Evolutionary conservation across 2,888 invertebrate genomes (phyloP), one percentile per base, ranked within the genome.

Genomic region (Willowsia nigromaculata): DNA sequence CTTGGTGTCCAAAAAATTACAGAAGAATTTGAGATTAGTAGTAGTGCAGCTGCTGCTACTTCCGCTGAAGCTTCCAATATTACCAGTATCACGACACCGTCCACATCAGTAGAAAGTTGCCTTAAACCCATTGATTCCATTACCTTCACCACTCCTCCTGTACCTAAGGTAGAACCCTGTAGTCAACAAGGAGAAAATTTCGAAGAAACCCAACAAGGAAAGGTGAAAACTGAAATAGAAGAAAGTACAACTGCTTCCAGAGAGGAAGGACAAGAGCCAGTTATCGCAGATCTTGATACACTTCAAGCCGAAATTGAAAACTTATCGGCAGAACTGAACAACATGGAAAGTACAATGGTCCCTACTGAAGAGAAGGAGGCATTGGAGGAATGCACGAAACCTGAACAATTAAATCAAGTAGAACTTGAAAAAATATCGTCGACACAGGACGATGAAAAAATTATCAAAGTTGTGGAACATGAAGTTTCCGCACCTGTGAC

Each of bases 231-330:
- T 37, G 37, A 0, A 9, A 25, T 4, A 56, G 56, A 53, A 71
- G 85, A 71, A 37, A 56, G 22, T 15, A 22, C 13, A 15, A 59
- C 13, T 71, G 4, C 0, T 11, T 18, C 43, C 2, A 37, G 15
- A 43, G 40, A 68, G 30, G 84, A 74, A 71, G 87, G 40, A 65
- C 47, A 59, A 40, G 82, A 83, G 47, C 76, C 62, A 30, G 78
- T 84, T 27, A 37, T 83, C 33, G 74, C 88, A 0, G 88, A 88
- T 15, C 40, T 88, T 22, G 88, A 88, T 0, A 53, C 78, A 6
- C 84, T 84, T 78, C 88, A 84, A 33, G 90, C 50, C 50, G 62
- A 80, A 65, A 74, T 85, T n/a, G 90, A 87, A n/a, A 78, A 53
- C 40, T 84, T 87, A 25, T 47, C 78, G 13, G 47, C 47, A 22